Evolutionary conservation across 2,888 invertebrate species (phyloP).

Genomic region (Congeria kusceri): DNA sequence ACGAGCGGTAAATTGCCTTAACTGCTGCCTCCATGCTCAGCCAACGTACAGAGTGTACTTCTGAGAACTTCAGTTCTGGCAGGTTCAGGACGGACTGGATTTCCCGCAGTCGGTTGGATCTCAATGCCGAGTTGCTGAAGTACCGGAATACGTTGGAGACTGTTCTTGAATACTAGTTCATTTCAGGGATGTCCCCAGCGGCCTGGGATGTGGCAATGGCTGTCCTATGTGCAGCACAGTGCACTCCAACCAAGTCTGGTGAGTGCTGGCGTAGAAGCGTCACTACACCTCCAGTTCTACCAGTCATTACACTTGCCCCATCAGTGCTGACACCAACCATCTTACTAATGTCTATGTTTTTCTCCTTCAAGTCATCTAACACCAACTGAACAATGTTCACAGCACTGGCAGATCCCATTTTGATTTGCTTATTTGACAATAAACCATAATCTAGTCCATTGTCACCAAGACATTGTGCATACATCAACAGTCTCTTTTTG

Average conservation of each 20-base stretch:
- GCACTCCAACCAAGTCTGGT: constrained; percentile 36
- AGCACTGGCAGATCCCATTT: no score
- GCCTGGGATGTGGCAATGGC: constrained; percentile 47
- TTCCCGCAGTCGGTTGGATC: constrained; percentile 41
- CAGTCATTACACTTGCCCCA: constrained; percentile 55
- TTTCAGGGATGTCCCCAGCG: constrained; percentile 23
- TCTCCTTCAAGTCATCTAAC: no score
- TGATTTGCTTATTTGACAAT: no score
- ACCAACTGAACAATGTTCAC: no score
- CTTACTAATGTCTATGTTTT: constrained; percentile 37
- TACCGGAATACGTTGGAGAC: constrained; percentile 28
- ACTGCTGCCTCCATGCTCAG: constrained; percentile 53
- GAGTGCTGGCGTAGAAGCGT: constrained; percentile 1
- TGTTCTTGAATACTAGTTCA: constrained; percentile 19
- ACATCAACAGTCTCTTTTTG: no score
- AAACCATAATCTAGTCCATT: no score
- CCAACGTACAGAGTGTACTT: constrained; percentile 54
- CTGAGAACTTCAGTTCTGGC: no score
- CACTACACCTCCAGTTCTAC: constrained; percentile 35
- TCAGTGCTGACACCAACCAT: constrained; percentile 51
- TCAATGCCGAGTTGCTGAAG: constrained; percentile 36
- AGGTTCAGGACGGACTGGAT: constrained; percentile 44
- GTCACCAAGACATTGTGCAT: no score
- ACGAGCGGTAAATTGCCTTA: constrained; percentile 46
- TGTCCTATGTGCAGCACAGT: constrained; percentile 41